Evolutionary conservation across 2,888 invertebrate genomes (phyloP).

Genomic region (Cheilosia pagana): DNA sequence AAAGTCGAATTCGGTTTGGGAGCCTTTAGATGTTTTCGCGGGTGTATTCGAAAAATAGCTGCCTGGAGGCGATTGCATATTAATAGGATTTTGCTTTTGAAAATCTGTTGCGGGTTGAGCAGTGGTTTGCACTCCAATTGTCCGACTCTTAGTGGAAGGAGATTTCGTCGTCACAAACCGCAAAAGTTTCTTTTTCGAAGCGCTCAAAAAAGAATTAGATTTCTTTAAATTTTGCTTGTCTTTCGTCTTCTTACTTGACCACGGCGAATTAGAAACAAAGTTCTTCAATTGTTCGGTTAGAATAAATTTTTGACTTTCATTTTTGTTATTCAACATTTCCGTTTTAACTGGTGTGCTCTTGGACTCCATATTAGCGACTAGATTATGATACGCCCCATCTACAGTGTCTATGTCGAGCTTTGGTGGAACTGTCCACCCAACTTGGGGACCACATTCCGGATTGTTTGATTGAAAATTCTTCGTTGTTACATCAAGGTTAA

Average conservation of each 20-base stretch:
- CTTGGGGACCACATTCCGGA: slow-evolving; percentile 78
- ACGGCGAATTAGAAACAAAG: slow-evolving; percentile 78
- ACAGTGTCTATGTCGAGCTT: slow-evolving; percentile 82
- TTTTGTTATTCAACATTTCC: slow-evolving; percentile 59
- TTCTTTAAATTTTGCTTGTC: slow-evolving; percentile 71
- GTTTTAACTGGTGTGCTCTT: slow-evolving; percentile 82
- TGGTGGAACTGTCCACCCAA: slow-evolving; percentile 80
- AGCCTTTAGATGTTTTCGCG: slow-evolving; percentile 69
- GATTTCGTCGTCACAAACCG: slow-evolving; percentile 80
- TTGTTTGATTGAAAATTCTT: slow-evolving; percentile 77
- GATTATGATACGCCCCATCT: slow-evolving; percentile 79
- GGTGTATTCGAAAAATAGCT: slow-evolving; percentile 81
- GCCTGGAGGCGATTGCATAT: slow-evolving; percentile 80
- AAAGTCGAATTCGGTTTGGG: slow-evolving; percentile 80
- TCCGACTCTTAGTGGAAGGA: slow-evolving; percentile 77
- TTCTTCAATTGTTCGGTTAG: slow-evolving; percentile 80
- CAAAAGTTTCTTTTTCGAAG: slow-evolving; percentile 80
- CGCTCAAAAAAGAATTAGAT: slow-evolving; percentile 78
- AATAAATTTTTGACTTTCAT: slow-evolving; percentile 77
- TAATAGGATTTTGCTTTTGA: slow-evolving; percentile 65
- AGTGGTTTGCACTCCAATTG: slow-evolving; percentile 80
- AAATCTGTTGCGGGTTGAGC: slow-evolving; percentile 66
- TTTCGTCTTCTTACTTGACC: slow-evolving; percentile 76
- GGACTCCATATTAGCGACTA: slow-evolving; percentile 80
- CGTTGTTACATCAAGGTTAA: slow-evolving; percentile 78